These are phyloP conservation scores for Edolisoma coerulescens DNA, from an alignment of 2,113 vertebrate species.

Conservation along the genomic window DNA sequence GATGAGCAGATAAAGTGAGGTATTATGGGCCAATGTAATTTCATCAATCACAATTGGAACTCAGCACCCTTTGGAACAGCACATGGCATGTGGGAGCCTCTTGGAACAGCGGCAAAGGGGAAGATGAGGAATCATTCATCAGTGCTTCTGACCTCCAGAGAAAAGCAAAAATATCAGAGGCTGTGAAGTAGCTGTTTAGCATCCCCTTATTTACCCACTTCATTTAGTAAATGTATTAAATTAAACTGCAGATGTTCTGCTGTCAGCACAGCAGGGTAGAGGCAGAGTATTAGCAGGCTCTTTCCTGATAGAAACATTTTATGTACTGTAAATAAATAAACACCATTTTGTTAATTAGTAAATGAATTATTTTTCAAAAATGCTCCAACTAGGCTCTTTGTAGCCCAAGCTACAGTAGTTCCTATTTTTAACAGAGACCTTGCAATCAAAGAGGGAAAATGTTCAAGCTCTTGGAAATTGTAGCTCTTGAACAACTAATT, in stretches of 20 bases:
- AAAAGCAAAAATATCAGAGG: slow-evolving; percentile 57
- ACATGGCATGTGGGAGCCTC: background rate
- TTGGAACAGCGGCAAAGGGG: background rate
- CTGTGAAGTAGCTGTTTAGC: slow-evolving; percentile 60
- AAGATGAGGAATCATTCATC: slow-evolving; percentile 3
- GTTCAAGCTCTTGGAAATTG: background rate
- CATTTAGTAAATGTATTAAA: slow-evolving; percentile 75
- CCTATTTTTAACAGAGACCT: slow-evolving; percentile 63
- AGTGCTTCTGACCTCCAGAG: slow-evolving; percentile 39
- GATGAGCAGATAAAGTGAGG: slow-evolving; percentile 20
- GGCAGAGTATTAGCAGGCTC: slow-evolving; percentile 52
- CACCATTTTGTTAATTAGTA: slow-evolving; percentile 77
- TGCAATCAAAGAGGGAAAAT: background rate
- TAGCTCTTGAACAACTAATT: slow-evolving; percentile 21
- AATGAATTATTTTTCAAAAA: slow-evolving; percentile 74
- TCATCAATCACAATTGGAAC: slow-evolving; percentile 22
- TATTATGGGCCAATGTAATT: background rate
- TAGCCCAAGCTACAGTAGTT: slow-evolving; percentile 28
- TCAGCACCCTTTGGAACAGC: background rate
- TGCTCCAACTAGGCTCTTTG: slow-evolving; percentile 64
- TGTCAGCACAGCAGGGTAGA: slow-evolving; percentile 62
- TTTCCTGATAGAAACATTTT: slow-evolving; percentile 73
- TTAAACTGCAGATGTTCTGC: slow-evolving; percentile 78
- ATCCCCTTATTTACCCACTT: slow-evolving; percentile 71
- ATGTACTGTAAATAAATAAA: slow-evolving; percentile 77